Evolutionary conservation across 2,888 invertebrate species (phyloP), one percentile per base, ranked within the genome.

Genomic region (Acleris laterana): DNA sequence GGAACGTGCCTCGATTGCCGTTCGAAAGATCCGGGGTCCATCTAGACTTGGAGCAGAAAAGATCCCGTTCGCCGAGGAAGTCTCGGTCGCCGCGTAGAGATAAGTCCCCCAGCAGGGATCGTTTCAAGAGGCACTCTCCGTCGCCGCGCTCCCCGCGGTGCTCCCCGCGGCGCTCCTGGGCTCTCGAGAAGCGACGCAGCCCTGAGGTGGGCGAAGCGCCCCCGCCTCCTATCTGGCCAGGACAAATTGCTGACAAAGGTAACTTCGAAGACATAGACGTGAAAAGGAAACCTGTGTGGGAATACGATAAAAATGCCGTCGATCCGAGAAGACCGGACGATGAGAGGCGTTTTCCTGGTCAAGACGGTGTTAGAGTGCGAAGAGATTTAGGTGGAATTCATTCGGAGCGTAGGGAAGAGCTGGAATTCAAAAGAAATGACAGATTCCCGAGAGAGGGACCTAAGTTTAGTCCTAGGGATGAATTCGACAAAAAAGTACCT

Each of bases 151-250:
- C 89, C 0, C 90, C 90, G 19, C 80, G 89, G 1, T 78, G 82
- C 19, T 88, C 89, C 0, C 90, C 90, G 19, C 80, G 89, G 5
- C 88, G 91, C 1, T 90, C 91, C 0, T 92, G 91, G 91, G 90
- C 89, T 0, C 73, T 88, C 1, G 91, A 92, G 68, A 90, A 90
- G 70, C 85, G 89, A 4, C 75, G 80, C 61, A 89, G 89, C 68
- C 87, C 90, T 1, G 84, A 84, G 5, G 61, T 71, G 2, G 71
- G 72, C 2, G 84, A 85, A 19, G 83, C 88, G 0, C 91, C 91
- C 0, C 90, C 89, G 0, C 90, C 91, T 0, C 90, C 91, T 0
- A 53, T 74, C 3, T 90, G 90, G 91, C 89, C 90, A 0, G 88
- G 83, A 16, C 84, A 80, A 61, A 77, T 72, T 9, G 11, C 55